phyloP scores from a whole-genome alignment of 1,140 invertebrate genomes.

The Pogonomyrmex barbatus region DNA sequence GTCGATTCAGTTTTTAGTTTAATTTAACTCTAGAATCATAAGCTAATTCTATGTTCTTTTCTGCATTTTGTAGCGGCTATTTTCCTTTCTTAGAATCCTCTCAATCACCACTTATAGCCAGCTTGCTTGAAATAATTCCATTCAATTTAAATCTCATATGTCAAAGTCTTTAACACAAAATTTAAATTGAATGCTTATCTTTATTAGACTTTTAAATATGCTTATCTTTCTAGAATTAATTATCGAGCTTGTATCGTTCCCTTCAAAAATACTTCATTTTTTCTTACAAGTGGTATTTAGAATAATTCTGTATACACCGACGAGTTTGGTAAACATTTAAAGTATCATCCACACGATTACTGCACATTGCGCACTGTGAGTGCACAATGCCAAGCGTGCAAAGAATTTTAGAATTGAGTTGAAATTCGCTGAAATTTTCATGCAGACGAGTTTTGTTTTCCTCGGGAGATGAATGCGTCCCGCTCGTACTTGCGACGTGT shows the following conservation, averaged over 20 bases:
- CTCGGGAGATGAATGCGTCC: constrained; percentile 38
- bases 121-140: no score
- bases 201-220: no score
- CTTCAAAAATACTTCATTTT: constrained; percentile 19
- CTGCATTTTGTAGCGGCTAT: no score
- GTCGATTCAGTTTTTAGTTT: no score
- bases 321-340: constrained; percentile 53
- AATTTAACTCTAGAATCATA: no score
- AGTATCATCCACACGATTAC: constrained; percentile 60
- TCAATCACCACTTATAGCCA: no score
- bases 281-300: constrained; percentile 9
- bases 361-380: constrained; percentile 11
- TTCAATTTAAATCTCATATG: no score
- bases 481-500: constrained; percentile 55
- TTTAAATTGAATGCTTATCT: no score
- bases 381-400: constrained; percentile 1
- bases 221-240: no score
- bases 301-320: constrained; percentile 41
- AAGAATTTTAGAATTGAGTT: constrained; percentile 30
- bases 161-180: no score
- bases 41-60: no score
- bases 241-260: background rate
- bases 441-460: constrained; percentile 49
- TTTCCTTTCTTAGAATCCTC: no score
- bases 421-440: constrained; percentile 16